phyloP scores from a whole-genome alignment of 2,113 vertebrate species.

The Dicaeum eximium region DNA sequence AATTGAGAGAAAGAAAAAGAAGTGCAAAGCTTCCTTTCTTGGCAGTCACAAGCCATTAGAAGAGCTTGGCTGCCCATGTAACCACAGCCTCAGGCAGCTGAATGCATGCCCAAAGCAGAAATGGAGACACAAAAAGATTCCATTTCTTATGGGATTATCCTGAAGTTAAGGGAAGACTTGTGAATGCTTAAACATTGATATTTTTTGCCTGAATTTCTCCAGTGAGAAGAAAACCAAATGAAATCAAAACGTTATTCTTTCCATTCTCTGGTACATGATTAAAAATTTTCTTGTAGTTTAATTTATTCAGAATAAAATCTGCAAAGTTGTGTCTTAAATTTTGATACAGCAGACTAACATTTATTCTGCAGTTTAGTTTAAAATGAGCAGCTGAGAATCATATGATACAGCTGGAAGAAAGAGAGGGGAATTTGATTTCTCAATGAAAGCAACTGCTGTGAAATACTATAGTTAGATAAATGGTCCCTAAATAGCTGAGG shows the following conservation, averaged over 20 bases:
- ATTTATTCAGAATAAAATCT: background rate
- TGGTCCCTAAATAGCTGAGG: background rate
- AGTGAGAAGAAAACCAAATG: background rate
- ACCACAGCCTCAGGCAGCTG: conserved; percentile 1
- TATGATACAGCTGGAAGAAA: background rate
- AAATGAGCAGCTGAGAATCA: background rate
- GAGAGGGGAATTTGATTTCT: background rate
- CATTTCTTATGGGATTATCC: background rate
- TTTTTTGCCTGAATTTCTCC: background rate
- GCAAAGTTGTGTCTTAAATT: background rate
- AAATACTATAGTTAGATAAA: background rate
- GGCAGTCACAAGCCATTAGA: background rate
- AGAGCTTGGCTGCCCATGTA: background rate
- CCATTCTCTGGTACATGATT: background rate
- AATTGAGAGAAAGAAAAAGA: background rate
- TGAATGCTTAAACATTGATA: background rate
- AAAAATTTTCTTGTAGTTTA: background rate
- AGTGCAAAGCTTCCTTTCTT: background rate
- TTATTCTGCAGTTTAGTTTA: background rate
- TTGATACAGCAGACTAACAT: background rate
- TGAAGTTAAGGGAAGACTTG: background rate
- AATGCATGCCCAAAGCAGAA: conserved; percentile 2
- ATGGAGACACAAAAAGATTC: background rate
- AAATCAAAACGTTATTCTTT: background rate
- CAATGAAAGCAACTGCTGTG: background rate